These are phyloP conservation scores for Tretioscincus oriximinensis DNA, from an alignment of 2,113 vertebrate genomes.

Conservation along the genomic window DNA sequence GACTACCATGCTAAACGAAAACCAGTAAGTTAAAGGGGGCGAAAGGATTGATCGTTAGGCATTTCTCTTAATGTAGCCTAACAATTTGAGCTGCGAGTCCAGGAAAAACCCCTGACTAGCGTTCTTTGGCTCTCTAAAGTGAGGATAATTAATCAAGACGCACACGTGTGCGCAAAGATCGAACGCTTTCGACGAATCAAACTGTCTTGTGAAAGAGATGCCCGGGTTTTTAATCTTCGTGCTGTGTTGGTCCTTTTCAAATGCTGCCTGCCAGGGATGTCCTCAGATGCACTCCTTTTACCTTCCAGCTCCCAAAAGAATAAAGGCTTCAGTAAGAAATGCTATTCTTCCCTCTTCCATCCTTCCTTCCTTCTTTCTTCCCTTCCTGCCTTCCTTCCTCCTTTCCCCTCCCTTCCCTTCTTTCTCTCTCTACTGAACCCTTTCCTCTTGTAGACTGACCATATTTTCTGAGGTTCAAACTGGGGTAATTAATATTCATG, in stretches of 20 bases:
- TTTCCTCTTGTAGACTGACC: no score
- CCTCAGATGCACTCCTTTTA: neutral
- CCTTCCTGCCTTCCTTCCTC: neutral
- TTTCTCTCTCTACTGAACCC: neutral
- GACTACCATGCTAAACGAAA: constrained; percentile 64
- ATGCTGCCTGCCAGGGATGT: no score
- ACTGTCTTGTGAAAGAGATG: neutral
- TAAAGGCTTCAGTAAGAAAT: neutral
- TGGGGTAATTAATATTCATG: no score
- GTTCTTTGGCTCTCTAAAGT: neutral
- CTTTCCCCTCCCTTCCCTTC: neutral
- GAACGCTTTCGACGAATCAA: neutral
- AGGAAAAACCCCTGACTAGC: neutral
- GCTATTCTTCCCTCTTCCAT: no score
- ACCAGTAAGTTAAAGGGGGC: constrained; percentile 74
- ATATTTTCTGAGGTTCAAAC: no score
- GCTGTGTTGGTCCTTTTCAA: neutral
- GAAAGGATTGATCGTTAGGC: neutral
- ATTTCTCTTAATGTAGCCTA: constrained; percentile 1
- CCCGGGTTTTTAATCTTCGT: neutral
- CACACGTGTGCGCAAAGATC: neutral
- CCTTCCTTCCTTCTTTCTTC: neutral
- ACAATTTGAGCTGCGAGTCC: neutral
- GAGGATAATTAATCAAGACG: neutral
- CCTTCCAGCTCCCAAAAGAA: neutral